Conservation (phyloP, 2,888 invertebrate species). For the Saturnia pavonia region DNA sequence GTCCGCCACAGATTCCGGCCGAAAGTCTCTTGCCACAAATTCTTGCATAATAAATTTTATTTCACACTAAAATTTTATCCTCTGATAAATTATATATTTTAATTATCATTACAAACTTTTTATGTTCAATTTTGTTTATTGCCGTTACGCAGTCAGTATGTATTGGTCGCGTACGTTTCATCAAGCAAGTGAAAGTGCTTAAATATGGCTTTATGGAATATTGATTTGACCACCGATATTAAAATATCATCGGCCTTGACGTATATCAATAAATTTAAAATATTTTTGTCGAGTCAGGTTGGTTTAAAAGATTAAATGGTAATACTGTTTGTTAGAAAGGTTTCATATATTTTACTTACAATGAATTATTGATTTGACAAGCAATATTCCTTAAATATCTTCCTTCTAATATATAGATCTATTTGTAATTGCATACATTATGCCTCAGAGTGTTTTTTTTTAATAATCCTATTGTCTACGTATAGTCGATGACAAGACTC, state of each 20-base stretch:
- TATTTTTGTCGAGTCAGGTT: neutral
- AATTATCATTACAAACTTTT: neutral
- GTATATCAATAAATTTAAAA: neutral
- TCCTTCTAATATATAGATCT: no score
- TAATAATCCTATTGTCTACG: no score
- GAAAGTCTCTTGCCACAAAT: no score
- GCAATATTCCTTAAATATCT: no score
- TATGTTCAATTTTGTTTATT: neutral
- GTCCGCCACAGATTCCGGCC: no score
- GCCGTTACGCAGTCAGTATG: conserved; percentile 5
- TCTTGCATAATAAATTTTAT: no score
- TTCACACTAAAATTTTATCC: no score
- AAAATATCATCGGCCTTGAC: conserved; percentile 4
- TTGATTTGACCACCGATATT: conserved; percentile 4
- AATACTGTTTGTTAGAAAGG: neutral
- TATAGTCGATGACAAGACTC: no score
- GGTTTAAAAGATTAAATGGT: neutral
- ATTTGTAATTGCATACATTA: no score
- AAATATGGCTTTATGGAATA: conserved; percentile 13
- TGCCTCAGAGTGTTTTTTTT: no score
- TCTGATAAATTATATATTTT: no score
- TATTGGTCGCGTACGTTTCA: neutral
- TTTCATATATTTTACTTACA: neutral
- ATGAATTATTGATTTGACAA: no score
- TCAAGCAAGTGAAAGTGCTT: conserved; percentile 17